Evolutionary conservation across 2,888 invertebrate species (phyloP), one percentile per base, ranked within the genome.

Genomic region (Ashinkailepas kermadecensis): DNA sequence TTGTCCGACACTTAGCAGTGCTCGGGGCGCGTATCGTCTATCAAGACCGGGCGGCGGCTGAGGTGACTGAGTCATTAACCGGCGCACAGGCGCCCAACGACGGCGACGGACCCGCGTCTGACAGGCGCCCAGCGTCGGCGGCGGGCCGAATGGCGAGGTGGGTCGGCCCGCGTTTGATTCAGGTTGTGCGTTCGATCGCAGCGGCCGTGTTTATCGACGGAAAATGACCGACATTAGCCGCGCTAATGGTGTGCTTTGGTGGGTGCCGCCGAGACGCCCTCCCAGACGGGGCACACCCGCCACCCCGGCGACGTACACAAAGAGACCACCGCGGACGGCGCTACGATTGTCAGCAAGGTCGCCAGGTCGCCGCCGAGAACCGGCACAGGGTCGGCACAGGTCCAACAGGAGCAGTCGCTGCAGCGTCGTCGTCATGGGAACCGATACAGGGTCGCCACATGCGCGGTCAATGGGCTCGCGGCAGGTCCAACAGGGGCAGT

Each of bases 191-290:
- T 39, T 70, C 70, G 13, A 70, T 70, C 39, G 70, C 70, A 70
- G 70, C 9, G 70, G 70, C 70, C 23, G 70, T 70, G 70, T 70
- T 70, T 70, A 70, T 25, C 12, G 15, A 15, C 15, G 70, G 70
- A 70, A 23, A 70, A 70, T 70, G 70, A 23, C 39, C 23, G 70
- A 39, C 70, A 70, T 70, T 70, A 70, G 70, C 39, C 39, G 39
- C 15, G 25, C 70, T 70, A 70, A 70, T 70, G 70, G 70, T 70
- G 70, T 70, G 70, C 39, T 70, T 70, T 25, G 70, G 70, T 15
- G 70, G 70, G 70, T 15, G 70, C 25, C 15, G 70, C 25, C 23
- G 70, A 10, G 70, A 13, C 70, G 70, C 39, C 70, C 25, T 12
- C 39, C 39, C 1, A 39, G 39, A 15, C 25, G 12, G 12, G 39